Base-by-base conservation (phyloP, 2,797 vertebrate species). In the Caiman crocodilus region DNA sequence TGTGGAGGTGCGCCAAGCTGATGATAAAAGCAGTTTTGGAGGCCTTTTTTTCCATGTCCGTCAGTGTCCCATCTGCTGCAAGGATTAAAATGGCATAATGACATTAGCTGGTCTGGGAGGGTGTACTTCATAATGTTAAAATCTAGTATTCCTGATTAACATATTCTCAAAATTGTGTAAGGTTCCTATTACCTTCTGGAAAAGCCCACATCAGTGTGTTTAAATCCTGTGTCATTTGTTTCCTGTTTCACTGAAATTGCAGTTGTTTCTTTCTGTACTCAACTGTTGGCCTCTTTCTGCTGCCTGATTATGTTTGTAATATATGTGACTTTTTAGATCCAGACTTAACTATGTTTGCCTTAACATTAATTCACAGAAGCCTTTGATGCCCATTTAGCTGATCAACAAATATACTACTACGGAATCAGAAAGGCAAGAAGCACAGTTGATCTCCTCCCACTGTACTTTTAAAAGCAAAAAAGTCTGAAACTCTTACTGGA, bases 361-460 rank as follows among this genome's bases (percentile, higher is more conserved):
- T 1, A 18, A 23, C 7, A 10, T 0, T 0, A 30, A 17, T 83
- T 50, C 2, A 18, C 28, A 8, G 6, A 26, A 0, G 3, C 50
- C 90, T 57, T 25, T 64, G 60, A 79, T 82, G 76, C 60, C 6
- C 2, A 14, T 65, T 73, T 50, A 6, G n/a, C 77, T 69, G 56
- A 58, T 76, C 57, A 76, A n/a, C 16, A 3, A 14, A 26, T 59
- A 26, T 59, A 32, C 2, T 18, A 14, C 30, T 76, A 30, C 57
- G 81, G 59, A 32, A 25, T 73, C 28, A 26, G 23, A 21, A 82
- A 59, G 15, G 84, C 25, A 6, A 30, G 35, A 28, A 76, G 2
- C 0, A 1, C 67, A 30, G 26, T 5, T 83, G 55, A 28, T 67
- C 3, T 1, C 60, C 55, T 42, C 20, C 69, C 2, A 1, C 14